Conservation (phyloP, 2,113 vertebrate species). For the Chloebia gouldiae region DNA sequence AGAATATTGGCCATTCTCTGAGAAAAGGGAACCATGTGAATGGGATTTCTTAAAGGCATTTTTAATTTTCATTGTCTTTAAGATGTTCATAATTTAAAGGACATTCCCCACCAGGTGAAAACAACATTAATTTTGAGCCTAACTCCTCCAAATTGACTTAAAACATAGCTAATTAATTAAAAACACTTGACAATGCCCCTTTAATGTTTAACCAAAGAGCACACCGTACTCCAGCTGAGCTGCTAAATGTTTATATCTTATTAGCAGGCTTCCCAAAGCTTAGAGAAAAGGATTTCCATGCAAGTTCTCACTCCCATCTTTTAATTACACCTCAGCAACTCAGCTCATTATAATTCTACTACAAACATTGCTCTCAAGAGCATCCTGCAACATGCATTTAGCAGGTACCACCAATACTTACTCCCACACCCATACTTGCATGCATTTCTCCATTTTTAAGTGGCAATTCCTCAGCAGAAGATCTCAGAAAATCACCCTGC, state of each 20-base stretch:
- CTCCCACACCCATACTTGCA: not conserved
- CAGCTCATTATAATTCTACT: not conserved
- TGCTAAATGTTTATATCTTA: constrained; percentile 36
- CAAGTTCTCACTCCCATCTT: not conserved
- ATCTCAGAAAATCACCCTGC: not conserved
- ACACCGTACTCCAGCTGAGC: constrained; percentile 26
- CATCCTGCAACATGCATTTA: not conserved
- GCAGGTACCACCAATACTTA: not conserved
- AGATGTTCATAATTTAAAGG: not conserved
- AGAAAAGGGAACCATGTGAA: not conserved
- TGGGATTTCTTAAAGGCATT: not conserved
- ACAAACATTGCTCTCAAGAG: not conserved
- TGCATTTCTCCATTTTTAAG: not conserved
- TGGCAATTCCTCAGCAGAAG: not conserved
- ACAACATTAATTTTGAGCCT: constrained; percentile 12
- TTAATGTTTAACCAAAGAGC: constrained; percentile 50
- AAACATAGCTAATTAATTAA: constrained; percentile 51
- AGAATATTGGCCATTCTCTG: not conserved
- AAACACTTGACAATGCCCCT: constrained; percentile 3
- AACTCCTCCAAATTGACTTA: constrained; percentile 35
- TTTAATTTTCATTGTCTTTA: not conserved
- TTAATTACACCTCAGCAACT: constrained; percentile 33
- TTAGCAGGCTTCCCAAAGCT: constrained; percentile 26
- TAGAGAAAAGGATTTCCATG: not conserved
- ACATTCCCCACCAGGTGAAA: constrained; percentile 25